Percentiles rank a stretch among this genome's conserved stretches.
These are phyloP conservation scores for Athrips mouffetella DNA, from an alignment of 2,888 invertebrate species.

Conservation along the genomic window DNA sequence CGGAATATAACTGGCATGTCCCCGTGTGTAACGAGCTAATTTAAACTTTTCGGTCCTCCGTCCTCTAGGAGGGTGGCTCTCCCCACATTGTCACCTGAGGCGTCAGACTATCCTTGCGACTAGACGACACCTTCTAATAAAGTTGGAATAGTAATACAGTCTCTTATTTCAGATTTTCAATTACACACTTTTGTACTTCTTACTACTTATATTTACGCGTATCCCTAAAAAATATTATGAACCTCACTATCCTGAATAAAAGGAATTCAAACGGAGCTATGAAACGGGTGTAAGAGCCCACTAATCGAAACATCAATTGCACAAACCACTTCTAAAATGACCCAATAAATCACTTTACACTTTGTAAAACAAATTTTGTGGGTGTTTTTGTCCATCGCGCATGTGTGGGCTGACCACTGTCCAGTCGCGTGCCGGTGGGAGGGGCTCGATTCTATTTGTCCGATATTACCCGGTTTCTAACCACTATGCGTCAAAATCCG, in stretches of 20 bases:
- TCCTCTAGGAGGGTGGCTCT: conserved; percentile 57
- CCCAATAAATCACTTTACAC: conserved; percentile 36
- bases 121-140: conserved; percentile 63
- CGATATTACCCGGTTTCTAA: conserved; percentile 21
- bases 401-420: conserved; percentile 71
- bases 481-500: conserved; percentile 36
- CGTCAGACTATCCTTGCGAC: conserved; percentile 50
- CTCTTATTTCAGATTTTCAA: conserved; percentile 19
- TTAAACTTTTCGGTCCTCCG: conserved; percentile 73
- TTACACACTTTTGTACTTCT: neutral
- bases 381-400: conserved; percentile 63
- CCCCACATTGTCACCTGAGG: conserved; percentile 65
- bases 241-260: neutral
- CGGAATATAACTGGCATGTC: conserved; percentile 60
- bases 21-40: conserved; percentile 76
- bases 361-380: conserved; percentile 38
- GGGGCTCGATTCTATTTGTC: conserved; percentile 45
- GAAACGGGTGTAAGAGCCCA: neutral
- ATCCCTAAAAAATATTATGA: neutral
- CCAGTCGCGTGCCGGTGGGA: conserved; percentile 62
- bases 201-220: neutral
- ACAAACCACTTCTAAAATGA: conserved; percentile 9
- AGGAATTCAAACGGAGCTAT: neutral
- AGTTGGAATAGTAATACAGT: conserved; percentile 40
- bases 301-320: conserved; percentile 12